Conservation (phyloP, 2,113 vertebrate species). For the Erythrolamprus reginae region DNA sequence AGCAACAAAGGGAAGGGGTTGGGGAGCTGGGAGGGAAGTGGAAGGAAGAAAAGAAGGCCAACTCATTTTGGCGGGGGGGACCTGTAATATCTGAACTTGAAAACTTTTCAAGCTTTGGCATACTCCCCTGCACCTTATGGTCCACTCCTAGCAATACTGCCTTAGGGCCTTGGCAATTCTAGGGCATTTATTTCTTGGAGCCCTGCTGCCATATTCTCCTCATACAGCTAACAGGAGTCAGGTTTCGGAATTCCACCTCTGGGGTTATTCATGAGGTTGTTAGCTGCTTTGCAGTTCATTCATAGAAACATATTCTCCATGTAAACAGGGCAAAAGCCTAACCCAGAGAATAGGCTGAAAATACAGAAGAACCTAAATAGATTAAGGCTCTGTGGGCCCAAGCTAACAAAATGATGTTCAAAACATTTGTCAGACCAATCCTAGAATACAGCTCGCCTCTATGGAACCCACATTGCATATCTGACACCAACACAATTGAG, state of each 20-base stretch:
- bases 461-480: too few relatives aligned
- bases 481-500: too few relatives aligned
- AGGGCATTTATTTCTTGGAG: not conserved
- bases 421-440: too few relatives aligned
- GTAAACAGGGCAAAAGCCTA: not conserved
- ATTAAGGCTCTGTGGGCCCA: too few relatives aligned
- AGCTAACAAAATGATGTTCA: too few relatives aligned
- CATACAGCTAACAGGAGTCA: not conserved
- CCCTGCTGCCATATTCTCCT: not conserved
- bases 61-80: not conserved
- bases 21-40: not conserved
- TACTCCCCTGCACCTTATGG: not conserved
- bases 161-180: not conserved
- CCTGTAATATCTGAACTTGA: not conserved
- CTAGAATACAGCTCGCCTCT: too few relatives aligned
- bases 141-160: not conserved
- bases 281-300: not conserved
- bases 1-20: not conserved
- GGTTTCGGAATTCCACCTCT: not conserved
- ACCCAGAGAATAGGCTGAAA: too few relatives aligned
- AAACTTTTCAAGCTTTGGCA: not conserved
- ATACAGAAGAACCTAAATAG: too few relatives aligned
- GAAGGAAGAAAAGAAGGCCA: not conserved
- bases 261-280: not conserved
- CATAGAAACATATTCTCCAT: conserved; percentile 25